These are phyloP conservation scores for Cosmorhoe ocellata DNA, from an alignment of 2,888 invertebrate genomes.

Conservation along the genomic window DNA sequence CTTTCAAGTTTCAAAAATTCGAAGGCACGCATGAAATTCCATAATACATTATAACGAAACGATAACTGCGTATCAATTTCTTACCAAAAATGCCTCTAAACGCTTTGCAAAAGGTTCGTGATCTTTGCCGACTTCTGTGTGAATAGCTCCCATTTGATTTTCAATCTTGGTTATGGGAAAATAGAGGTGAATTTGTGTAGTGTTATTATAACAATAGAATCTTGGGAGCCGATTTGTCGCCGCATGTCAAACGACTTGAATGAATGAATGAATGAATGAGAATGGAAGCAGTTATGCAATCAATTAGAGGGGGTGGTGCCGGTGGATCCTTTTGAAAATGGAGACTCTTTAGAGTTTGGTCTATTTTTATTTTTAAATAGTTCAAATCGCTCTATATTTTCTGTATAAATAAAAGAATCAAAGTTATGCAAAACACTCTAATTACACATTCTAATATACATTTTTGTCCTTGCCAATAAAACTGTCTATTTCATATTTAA, in stretches of 20 bases:
- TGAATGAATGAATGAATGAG: slow-evolving; percentile 47
- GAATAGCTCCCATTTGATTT: not conserved
- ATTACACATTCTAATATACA: too few species aligned
- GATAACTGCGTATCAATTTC: slow-evolving; percentile 58
- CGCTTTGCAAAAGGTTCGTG: slow-evolving; percentile 29
- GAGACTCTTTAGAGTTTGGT: slow-evolving; percentile 32
- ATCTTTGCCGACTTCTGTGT: slow-evolving; percentile 18
- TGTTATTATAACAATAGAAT: slow-evolving; percentile 39
- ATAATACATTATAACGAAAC: slow-evolving; percentile 64
- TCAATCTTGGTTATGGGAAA: not conserved
- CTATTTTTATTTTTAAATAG: not conserved
- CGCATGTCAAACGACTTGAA: slow-evolving; percentile 65
- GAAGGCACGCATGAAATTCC: slow-evolving; percentile 74
- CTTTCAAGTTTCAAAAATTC: slow-evolving; percentile 31
- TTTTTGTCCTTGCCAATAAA: too few species aligned
- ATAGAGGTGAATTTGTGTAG: slow-evolving; percentile 7
- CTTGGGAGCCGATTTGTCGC: slow-evolving; percentile 70
- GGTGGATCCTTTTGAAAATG: slow-evolving; percentile 43
- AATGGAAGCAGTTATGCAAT: slow-evolving; percentile 73
- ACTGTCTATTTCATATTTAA: too few species aligned
- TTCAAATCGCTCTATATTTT: too few species aligned
- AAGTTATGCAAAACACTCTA: too few species aligned
- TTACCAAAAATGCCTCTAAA: slow-evolving; percentile 40
- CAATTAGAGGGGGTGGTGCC: slow-evolving; percentile 72
- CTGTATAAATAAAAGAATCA: too few species aligned